Base-by-base conservation (phyloP, 2,113 vertebrate species). In the Steatornis caripensis region DNA sequence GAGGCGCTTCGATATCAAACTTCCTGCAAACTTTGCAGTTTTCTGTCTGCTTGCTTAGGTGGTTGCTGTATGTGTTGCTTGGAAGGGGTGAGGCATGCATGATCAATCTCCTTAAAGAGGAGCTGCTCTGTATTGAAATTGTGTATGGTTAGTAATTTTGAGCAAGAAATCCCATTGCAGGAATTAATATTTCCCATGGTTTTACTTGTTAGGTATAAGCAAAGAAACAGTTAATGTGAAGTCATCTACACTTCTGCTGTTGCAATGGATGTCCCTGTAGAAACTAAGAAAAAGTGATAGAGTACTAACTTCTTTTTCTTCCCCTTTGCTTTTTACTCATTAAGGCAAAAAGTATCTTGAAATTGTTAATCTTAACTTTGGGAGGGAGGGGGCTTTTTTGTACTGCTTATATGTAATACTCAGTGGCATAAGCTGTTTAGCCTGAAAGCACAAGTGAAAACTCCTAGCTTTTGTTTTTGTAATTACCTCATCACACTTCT, bases 401-500 rank as follows among this genome's bases (percentile, higher is more conserved):
- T n/a, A 18, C 16, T 55, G n/a, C 23, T 11, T 58, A 69, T 84
- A 58, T 34, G 65, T 92, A 76, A 92, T 27, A 30, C 4, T 69
- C 27, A 9, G 27, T 89, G 89, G 74, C 24, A 29, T 46, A 81
- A 84, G 12, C 72, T 86, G 43, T 49, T 30, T 24, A 78, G 51
- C 60, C 74, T 64, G 15, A 85, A 87, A 93, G 64, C 32, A 72
- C 72, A 84, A 90, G 76, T 15, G 5, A 84, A 95, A 97, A 89
- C 58, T 93, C 95, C 92, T 86, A 23, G 27, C 37, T 80, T 24
- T 81, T 1, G 62, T 66, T 69, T 88, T 41, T 70, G 85, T 1
- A 6, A 43, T 90, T 74, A 87, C 93, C 72, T 95, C 95, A 94
- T 94, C 55, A 3, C 27, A 4, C 37, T 93, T 95, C 83, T 95